Percentiles rank a stretch among this genome's conserved stretches.
Conservation (phyloP, 2,113 vertebrate genomes). For the Thoracochromis brauschi region DNA sequence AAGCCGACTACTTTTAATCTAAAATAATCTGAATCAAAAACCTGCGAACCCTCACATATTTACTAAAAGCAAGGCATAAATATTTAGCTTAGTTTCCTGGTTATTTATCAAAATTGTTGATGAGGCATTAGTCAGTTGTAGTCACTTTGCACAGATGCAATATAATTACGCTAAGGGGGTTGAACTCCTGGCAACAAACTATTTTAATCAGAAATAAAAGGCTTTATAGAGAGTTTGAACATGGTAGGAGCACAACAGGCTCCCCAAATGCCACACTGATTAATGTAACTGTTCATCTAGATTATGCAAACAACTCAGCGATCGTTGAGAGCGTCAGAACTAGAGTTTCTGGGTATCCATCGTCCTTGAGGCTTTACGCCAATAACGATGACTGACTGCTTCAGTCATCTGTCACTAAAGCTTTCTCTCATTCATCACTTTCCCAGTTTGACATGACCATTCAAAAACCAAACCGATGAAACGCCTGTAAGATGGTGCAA, state of each 20-base stretch:
- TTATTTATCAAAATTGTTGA: background rate
- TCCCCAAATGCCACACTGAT: conserved; percentile 3
- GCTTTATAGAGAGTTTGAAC: background rate
- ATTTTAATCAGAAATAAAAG: background rate
- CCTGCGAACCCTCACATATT: background rate
- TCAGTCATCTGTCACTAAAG: conserved; percentile 39
- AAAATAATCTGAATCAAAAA: background rate
- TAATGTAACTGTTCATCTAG: conserved; percentile 21
- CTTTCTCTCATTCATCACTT: conserved; percentile 32
- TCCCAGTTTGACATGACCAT: background rate
- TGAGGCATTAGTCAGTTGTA: background rate
- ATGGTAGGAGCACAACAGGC: background rate
- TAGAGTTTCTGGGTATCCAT: conserved; percentile 6
- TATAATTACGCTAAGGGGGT: background rate
- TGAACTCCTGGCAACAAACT: background rate
- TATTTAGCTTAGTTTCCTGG: background rate
- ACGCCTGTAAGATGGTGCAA: conserved; percentile 13
- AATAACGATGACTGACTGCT: conserved; percentile 23
- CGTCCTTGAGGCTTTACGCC: conserved; percentile 33
- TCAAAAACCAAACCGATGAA: conserved; percentile 16
- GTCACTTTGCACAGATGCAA: background rate
- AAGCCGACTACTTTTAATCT: background rate
- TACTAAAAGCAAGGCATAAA: background rate
- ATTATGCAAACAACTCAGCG: conserved; percentile 47
- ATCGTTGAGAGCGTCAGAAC: background rate